Evolutionary conservation across 2,113 vertebrate genomes (phyloP), one percentile per base, ranked within the genome.

Genomic region (Sula dactylatra): DNA sequence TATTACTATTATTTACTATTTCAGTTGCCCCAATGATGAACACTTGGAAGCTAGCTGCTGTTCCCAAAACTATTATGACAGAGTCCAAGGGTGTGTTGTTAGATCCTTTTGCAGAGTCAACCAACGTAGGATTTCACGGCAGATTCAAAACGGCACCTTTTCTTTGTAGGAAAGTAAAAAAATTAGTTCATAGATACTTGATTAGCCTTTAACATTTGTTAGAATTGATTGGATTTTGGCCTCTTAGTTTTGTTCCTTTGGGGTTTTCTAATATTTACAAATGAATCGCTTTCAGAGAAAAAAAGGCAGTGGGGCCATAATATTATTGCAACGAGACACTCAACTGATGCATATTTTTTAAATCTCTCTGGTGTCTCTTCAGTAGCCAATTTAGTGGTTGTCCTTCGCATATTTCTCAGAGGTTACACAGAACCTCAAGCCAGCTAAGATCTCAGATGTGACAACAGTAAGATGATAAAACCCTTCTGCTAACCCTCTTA

Each of bases 401-500:
- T 88, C 94, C 92, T 96, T 97, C 93, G 90, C 16, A 7, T 36
- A 15, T 55, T 88, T 66, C 67, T 78, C 90, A 56, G 67, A 76
- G 91, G 83, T 90, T 84, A 91, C 1, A 2, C 34, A 80, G 81
- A 84, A 90, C 49, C 71, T 76, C 78, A 58, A 72, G 42, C 62
- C 64, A 77, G 55, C 73, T 64, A 50, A 91, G 79, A 94, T 95
- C 86, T 92, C 59, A 78, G 72, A 78, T 72, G 44, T 88, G 77
- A 86, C 86, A 91, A 45, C 4, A 88, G 55, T 1, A 20, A 87
- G 85, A 58, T 82, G 90, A 96, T 88, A 90, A 96, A 96, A 72
- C 59, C 31, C 54, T 92, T 32, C 81, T 80, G 58, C 59, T 96
- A 95, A 95, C 91, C 82, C 86, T 81, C 91, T 86, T 62, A 83